Conservation (phyloP, 2,888 invertebrate species). For the Zhuqinia jingwanae region DNA sequence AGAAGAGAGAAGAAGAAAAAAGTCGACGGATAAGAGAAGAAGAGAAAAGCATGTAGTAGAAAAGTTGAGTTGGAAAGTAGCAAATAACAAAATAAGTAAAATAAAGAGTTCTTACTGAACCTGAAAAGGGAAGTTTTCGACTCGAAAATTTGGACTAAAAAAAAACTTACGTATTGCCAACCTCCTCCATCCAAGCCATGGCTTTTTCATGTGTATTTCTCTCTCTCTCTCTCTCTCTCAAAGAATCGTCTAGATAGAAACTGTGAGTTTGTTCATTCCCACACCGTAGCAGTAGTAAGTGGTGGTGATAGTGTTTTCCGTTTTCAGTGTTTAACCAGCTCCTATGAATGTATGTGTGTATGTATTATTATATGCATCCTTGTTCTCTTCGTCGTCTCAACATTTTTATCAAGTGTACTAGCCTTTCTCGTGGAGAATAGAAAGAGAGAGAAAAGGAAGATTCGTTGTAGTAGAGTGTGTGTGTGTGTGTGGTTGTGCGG, state of each 20-base stretch:
- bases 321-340: neutral
- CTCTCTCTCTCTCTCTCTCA: too few species aligned
- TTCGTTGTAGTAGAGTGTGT: too few species aligned
- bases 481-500: neutral
- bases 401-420: constrained; percentile 39
- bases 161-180: too few species aligned
- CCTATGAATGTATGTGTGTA: neutral
- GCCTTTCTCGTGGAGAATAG: neutral
- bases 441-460: too few species aligned
- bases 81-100: constrained; percentile 40
- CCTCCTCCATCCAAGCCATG: neutral
- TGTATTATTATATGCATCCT: neutral
- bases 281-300: neutral
- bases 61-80: constrained; percentile 32
- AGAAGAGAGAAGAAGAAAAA: neutral
- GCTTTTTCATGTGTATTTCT: too few species aligned
- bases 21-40: too few species aligned
- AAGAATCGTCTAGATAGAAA: too few species aligned
- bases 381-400: neutral
- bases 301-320: neutral
- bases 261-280: constrained; percentile 22
- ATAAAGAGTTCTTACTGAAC: constrained; percentile 15
- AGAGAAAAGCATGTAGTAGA: constrained; percentile 27
- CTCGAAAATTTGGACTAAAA: too few species aligned
- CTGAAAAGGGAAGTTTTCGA: constrained; percentile 25